Evolutionary conservation across 1,140 invertebrate genomes (phyloP).

Genomic region (Spodoptera litura): DNA sequence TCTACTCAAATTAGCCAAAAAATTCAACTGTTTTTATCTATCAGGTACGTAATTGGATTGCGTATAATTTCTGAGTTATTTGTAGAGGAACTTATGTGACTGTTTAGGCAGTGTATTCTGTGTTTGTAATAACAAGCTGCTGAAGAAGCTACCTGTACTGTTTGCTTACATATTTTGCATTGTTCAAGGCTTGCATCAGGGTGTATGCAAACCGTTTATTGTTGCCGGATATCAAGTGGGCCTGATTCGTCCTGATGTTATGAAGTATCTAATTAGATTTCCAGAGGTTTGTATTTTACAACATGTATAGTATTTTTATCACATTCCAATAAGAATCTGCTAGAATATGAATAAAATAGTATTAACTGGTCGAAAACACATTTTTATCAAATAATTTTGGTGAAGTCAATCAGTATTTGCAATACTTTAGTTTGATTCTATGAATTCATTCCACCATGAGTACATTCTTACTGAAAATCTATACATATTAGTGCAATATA

Average conservation of each 20-base stretch:
- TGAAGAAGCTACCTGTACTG: slow-evolving; percentile 17
- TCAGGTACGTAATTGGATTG: slow-evolving; percentile 87
- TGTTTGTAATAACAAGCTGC: slow-evolving; percentile 45
- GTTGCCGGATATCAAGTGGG: slow-evolving; percentile 96
- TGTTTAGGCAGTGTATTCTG: slow-evolving; percentile 6
- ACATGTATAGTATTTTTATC: not conserved
- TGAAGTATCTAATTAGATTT: slow-evolving; percentile 92
- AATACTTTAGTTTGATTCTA: too few relatives aligned
- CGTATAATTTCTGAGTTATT: slow-evolving; percentile 5
- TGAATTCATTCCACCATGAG: too few relatives aligned
- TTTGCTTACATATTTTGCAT: slow-evolving; percentile 49
- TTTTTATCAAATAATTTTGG: too few relatives aligned
- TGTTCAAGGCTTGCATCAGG: slow-evolving; percentile 89
- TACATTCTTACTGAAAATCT: too few relatives aligned
- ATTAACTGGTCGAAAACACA: too few relatives aligned
- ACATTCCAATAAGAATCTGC: too few relatives aligned
- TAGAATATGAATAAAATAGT: too few relatives aligned
- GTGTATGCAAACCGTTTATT: slow-evolving; percentile 94
- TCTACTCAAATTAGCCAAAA: slow-evolving; percentile 91
- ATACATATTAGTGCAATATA: too few relatives aligned
- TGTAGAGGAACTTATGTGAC: not conserved
- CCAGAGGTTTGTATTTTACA: slow-evolving; percentile 88
- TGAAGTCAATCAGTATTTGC: too few relatives aligned
- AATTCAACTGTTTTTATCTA: slow-evolving; percentile 95
- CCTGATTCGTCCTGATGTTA: slow-evolving; percentile 92